Percentiles rank a stretch among this genome's conserved stretches.
Evolutionary conservation across 2,113 vertebrate genomes (phyloP).

Genomic region (Nansenia antarctica): DNA sequence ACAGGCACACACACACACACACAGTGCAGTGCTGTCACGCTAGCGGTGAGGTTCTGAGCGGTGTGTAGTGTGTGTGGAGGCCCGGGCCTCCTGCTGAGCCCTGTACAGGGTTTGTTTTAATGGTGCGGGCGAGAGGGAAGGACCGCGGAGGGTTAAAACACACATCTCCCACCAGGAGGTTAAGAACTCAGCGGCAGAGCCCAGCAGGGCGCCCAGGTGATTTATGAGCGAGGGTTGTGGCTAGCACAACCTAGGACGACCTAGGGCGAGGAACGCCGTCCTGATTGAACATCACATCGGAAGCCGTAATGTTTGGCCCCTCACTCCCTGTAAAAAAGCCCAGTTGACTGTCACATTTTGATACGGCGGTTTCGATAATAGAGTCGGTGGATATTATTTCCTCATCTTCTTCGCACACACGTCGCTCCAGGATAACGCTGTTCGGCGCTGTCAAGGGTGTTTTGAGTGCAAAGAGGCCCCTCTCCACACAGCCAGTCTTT

Average conservation of each 20-base stretch:
- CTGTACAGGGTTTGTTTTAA: conserved; percentile 33
- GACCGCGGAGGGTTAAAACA: conserved; percentile 48
- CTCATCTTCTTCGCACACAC: not conserved
- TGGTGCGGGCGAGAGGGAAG: conserved; percentile 20
- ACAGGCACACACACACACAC: not conserved
- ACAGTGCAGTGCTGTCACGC: not conserved
- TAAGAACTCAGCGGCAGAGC: conserved; percentile 43
- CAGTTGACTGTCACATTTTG: too few relatives aligned
- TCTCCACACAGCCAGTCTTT: not conserved
- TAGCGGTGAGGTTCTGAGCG: not conserved
- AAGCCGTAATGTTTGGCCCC: conserved; percentile 35
- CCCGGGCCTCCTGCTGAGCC: too few relatives aligned
- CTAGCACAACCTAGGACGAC: conserved; percentile 27
- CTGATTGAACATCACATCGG: conserved; percentile 63
- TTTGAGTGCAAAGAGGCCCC: conserved; percentile 27
- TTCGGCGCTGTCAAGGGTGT: not conserved
- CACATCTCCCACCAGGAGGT: conserved; percentile 43
- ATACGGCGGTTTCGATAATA: conserved; percentile 30
- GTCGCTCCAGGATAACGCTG: too few relatives aligned
- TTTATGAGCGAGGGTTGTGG: conserved; percentile 62
- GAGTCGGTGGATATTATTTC: not conserved
- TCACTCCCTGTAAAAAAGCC: conserved; percentile 51
- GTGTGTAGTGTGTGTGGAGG: not conserved
- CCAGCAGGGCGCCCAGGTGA: conserved; percentile 62
- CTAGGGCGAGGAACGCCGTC: conserved; percentile 8